phyloP scores from a whole-genome alignment of 1,140 invertebrate genomes.

The Conus betulinus region DNA sequence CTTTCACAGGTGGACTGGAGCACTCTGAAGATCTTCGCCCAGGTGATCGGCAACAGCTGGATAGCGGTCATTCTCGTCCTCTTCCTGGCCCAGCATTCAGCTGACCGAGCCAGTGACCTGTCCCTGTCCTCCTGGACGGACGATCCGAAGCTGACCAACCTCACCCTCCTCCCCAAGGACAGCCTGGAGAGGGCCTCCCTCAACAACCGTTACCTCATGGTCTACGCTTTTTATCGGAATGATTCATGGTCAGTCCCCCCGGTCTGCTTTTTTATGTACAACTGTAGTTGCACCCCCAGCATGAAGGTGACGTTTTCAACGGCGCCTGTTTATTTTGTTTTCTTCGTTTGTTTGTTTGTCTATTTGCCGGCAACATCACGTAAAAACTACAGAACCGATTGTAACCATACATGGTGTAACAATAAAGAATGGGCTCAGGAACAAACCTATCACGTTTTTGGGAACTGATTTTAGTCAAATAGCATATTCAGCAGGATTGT shows the following conservation, averaged over 20 bases:
- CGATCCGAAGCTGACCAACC: constrained; percentile 52
- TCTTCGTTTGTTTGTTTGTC: no score
- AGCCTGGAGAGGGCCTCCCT: constrained; percentile 51
- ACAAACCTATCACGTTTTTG: no score
- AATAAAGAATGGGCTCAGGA: no score
- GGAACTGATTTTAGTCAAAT: no score
- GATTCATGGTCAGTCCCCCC: constrained; percentile 60
- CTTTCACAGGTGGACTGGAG: not conserved
- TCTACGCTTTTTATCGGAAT: constrained; percentile 64
- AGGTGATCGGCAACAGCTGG: not conserved
- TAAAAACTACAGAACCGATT: not conserved
- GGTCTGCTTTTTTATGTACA: no score
- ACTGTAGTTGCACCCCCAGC: no score
- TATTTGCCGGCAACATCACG: not conserved
- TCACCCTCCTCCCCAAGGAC: constrained; percentile 41
- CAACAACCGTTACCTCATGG: constrained; percentile 61
- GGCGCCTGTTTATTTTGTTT: not conserved
- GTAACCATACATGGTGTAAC: no score
- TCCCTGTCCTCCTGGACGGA: constrained; percentile 63
- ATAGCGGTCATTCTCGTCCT: not conserved
- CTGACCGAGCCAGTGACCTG: not conserved
- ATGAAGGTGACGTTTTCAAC: no score
- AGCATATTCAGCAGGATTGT: no score
- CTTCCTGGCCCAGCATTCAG: not conserved
- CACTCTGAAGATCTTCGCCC: not conserved